A percentile compares a stretch with the other conserved stretches of the same genome.
These are phyloP conservation scores for Agrochola litura DNA, from an alignment of 2,888 invertebrate genomes.

Conservation along the genomic window DNA sequence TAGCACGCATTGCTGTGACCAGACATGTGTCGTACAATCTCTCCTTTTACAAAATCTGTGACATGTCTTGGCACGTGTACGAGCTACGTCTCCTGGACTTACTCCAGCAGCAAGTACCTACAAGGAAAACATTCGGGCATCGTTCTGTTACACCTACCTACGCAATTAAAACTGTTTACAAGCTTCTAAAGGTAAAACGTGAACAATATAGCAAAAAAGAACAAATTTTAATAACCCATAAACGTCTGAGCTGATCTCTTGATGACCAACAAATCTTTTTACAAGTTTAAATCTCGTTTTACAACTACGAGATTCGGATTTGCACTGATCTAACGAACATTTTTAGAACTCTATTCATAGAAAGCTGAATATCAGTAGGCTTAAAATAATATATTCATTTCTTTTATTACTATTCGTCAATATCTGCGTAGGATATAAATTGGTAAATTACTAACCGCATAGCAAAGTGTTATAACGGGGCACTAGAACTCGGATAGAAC, in stretches of 20 bases:
- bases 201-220: conserved; percentile 52
- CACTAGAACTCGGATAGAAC: neutral
- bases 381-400: conserved; percentile 21
- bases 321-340: conserved; percentile 42
- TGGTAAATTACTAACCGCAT: conserved; percentile 8
- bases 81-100: conserved; percentile 39
- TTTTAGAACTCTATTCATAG: conserved; percentile 46
- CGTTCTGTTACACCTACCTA: conserved; percentile 5
- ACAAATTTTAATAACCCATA: conserved; percentile 41
- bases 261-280: conserved; percentile 51
- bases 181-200: conserved; percentile 44
- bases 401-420: conserved; percentile 27
- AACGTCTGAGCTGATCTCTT: conserved; percentile 47
- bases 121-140: conserved; percentile 29
- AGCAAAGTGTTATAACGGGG: neutral
- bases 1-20: conserved; percentile 16
- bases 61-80: conserved; percentile 34
- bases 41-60: conserved; percentile 22
- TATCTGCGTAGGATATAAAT: conserved; percentile 11
- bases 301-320: conserved; percentile 34
- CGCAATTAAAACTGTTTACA: conserved; percentile 36
- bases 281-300: conserved; percentile 43
- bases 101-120: conserved; percentile 26
- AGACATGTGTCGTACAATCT: conserved; percentile 23
- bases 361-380: conserved; percentile 11